Evolutionary conservation across 2,113 vertebrate genomes (phyloP), one percentile per base, ranked within the genome.

Genomic region (Anolis sagrei): DNA sequence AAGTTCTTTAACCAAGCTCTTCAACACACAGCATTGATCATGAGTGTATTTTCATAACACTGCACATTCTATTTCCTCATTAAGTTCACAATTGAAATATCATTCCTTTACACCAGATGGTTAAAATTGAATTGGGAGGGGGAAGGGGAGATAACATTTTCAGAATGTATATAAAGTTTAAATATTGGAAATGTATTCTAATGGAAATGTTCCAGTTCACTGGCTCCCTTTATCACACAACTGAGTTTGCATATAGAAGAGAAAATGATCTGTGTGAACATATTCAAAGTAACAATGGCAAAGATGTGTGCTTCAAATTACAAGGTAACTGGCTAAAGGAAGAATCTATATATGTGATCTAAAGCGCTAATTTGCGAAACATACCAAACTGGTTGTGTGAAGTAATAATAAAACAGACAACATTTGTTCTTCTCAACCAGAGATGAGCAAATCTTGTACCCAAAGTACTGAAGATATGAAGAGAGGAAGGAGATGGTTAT

Each of bases 151-250:
- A 77, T 73, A 44, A 49, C 73, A 25, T 79, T 79, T 85, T 79
- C 21, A 72, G 76, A 85, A 69, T 72, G 34, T 14, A 82, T 54
- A 82, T 72, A 69, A 44, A 64, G 39, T 80, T 76, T 83, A 16
- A 76, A 88, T 83, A 32, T 84, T 66, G 61, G 21, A 85, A 86
- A 68, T 66, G 8, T 91, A 78, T 79, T 91, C n/a, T 62, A 82
- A 54, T 73, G 49, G 68, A 58, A 72, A 58, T 73, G 13, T 72
- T 82, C 21, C 68, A 73, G 64, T 27, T 82, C 49, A 58, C 23
- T 34, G 19, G n/a, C 48, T 69, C 19, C 64, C n/a, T 69, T 51
- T 81, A 81, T 34, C 64, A 51, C n/a, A 14, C 49, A 54, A 80
- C 25, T 70, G 44, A 51, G 8, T 80, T 48, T 81, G 66, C 64